Conservation (phyloP, 2,113 vertebrate genomes). For the Typhlomys cinereus region DNA sequence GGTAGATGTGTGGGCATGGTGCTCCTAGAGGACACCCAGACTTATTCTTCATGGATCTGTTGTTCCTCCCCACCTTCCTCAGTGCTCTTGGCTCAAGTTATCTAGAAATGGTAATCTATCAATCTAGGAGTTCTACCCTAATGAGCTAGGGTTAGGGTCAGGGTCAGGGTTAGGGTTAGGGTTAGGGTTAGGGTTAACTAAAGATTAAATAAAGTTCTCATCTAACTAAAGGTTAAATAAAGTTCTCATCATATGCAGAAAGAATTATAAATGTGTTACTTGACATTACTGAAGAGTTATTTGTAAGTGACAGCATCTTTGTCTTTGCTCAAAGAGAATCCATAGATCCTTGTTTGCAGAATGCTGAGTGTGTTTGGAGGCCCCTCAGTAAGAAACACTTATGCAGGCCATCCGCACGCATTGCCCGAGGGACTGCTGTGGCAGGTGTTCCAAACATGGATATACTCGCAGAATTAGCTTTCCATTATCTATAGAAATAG, state of each 20-base stretch:
- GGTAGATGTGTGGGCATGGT: not conserved
- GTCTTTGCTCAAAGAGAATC: not conserved
- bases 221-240: slow-evolving; percentile 55
- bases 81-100: slow-evolving; percentile 48
- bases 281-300: not conserved
- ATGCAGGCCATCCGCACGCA: not conserved
- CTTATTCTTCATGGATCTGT: not conserved
- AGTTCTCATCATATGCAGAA: slow-evolving; percentile 32
- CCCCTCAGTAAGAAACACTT: not conserved
- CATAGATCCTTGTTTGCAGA: not conserved
- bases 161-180: too few species aligned
- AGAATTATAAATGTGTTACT: not conserved
- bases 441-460: not conserved
- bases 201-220: too few species aligned
- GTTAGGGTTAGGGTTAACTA: too few species aligned
- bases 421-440: not conserved
- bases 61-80: not conserved
- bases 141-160: not conserved
- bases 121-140: slow-evolving; percentile 2
- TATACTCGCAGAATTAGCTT: not conserved
- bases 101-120: slow-evolving; percentile 63
- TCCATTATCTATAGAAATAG: not conserved
- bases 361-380: not conserved
- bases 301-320: not conserved
- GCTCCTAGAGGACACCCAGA: not conserved